Base-by-base conservation (phyloP, 2,888 invertebrate species). In the Drepana falcataria region DNA sequence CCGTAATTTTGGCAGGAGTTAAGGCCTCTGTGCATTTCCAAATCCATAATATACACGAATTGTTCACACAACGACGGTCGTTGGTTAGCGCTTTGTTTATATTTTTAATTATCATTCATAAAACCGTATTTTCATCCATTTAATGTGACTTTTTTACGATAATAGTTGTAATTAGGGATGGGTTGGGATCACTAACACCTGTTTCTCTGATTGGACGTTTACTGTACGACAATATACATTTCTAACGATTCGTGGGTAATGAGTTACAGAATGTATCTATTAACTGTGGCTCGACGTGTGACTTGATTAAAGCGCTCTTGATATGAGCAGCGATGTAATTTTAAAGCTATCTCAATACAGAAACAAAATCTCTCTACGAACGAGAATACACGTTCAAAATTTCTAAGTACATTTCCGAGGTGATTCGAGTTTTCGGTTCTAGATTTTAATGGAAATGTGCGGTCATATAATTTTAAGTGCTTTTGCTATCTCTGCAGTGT, bases 41-140 rank as follows among this genome's bases (percentile, higher is more conserved):
- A 49, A 54, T 55, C 57, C 53, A 55, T 55, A 49, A 49, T 51
- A 51, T 40, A 59, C 33, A 34, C 3, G 34, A 40, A 41, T 40
- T 6, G 51, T 51, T 40, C 51, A 40, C 33, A 37, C 51, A 40
- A 21, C 68, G 60, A 55, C 67, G 59, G 54, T 58, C 68, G 68
- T 77, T 71, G 59, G 53, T 60, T 49, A 53, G 64, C 68, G 67
- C 68, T 72, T 68, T 77, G 75, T 79, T 78, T 76, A 77, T 73
- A 70, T 69, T 71, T 62, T 56, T 72, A 73, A 79, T 78, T 74
- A 73, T 58, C 70, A 69, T 69, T 68, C 68, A 68, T 57, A 56
- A 54, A 65, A 65, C 62, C 65, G 66, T 60, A 61, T 66, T 44
- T 70, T 68, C 59, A 61, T 60, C 48, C 53, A 60, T 68, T 70